Evolutionary conservation across 37 sponge, comb jelly and placozoan genomes (phyloP).

Genomic region (Cladorhizidae sp.): DNA sequence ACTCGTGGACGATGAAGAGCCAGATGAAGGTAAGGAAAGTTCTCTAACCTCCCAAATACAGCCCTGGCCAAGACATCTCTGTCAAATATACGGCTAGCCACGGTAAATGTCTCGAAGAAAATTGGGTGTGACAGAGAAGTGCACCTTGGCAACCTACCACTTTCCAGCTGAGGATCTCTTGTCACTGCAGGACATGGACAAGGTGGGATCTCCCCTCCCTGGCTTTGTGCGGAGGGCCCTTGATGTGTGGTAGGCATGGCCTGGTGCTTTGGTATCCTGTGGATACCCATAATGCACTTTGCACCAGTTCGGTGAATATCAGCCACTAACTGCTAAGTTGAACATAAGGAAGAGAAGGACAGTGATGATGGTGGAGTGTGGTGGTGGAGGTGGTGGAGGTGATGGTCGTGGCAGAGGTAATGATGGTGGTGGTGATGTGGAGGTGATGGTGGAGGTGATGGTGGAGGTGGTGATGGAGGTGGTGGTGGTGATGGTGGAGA

Average conservation of each 20-base stretch:
- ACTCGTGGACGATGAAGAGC: conserved; percentile 12
- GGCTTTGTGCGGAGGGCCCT: conserved; percentile 81
- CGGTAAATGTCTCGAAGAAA: conserved; percentile 42
- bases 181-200: conserved; percentile 86
- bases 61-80: conserved; percentile 42
- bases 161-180: conserved; percentile 87
- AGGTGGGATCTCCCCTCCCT: conserved; percentile 85
- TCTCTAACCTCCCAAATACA: conserved; percentile 20
- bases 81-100: conserved; percentile 33
- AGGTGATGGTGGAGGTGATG: no score
- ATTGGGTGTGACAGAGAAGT: conserved; percentile 61
- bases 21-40: background rate
- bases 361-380: no score
- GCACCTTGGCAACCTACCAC: conserved; percentile 86
- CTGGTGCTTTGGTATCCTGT: conserved; percentile 57
- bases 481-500: no score
- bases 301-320: conserved; percentile 87
- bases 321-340: no score
- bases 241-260: conserved; percentile 55
- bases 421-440: no score
- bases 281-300: conserved; percentile 66
- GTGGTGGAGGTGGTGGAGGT: no score
- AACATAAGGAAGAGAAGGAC: no score
- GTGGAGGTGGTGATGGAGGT: no score
- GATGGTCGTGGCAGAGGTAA: no score